Conservation (phyloP, 2,888 invertebrate genomes). For the Pyrocoelia pectoralis region DNA sequence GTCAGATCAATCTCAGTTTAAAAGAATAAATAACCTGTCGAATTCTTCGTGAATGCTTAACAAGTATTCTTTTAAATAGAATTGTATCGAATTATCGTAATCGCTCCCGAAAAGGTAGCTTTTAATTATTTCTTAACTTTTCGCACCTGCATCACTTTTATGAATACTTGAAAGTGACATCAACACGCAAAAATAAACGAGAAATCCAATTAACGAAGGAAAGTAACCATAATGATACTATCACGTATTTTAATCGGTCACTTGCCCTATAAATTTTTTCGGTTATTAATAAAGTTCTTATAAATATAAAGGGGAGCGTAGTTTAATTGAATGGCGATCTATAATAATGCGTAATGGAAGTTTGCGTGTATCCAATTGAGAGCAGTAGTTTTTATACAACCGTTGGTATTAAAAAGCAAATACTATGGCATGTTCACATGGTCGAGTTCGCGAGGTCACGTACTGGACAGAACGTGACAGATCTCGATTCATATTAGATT, state of each 20-base stretch:
- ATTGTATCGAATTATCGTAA: too few species aligned
- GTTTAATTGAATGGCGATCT: constrained; percentile 9
- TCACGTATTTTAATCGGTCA: background rate
- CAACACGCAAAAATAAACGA: background rate
- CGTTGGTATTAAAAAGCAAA: constrained; percentile 51
- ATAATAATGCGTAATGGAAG: constrained; percentile 4
- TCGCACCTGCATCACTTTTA: too few species aligned
- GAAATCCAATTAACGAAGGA: background rate
- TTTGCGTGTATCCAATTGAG: constrained; percentile 13
- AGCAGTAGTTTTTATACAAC: constrained; percentile 36
- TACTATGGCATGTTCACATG: constrained; percentile 56
- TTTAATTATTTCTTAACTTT: too few species aligned
- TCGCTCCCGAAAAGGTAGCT: too few species aligned
- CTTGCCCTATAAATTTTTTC: constrained; percentile 1
- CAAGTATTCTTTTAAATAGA: too few species aligned
- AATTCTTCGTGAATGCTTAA: too few species aligned
- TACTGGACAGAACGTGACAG: constrained; percentile 59
- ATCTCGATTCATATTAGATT: constrained; percentile 60
- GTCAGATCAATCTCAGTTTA: too few species aligned
- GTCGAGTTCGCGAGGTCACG: constrained; percentile 56
- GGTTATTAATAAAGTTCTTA: constrained; percentile 1
- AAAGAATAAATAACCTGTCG: too few species aligned
- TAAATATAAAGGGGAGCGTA: constrained; percentile 1
- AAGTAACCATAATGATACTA: background rate
- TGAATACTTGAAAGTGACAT: too few species aligned